Evolutionary conservation across 2,113 vertebrate species (phyloP).

Genomic region (Hystrix cristata): DNA sequence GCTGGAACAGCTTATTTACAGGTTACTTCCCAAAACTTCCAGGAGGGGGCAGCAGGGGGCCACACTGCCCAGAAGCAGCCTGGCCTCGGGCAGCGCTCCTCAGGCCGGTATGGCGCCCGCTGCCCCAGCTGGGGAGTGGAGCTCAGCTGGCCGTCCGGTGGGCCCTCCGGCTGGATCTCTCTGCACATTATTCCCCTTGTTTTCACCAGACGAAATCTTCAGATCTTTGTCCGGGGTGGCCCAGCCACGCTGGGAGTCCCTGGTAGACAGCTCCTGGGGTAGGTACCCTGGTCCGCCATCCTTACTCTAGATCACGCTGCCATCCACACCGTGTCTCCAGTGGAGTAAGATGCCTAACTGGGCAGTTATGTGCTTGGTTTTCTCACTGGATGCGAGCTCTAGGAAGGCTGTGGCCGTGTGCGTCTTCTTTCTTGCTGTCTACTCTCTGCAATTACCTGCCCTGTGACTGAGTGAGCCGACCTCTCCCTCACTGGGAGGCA

Average conservation of each 20-base stretch:
- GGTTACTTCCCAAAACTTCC: conserved; percentile 50
- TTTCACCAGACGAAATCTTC: neutral
- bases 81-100: accelerated
- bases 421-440: neutral
- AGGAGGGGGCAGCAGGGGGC: conserved; percentile 77
- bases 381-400: neutral
- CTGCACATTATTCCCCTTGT: neutral
- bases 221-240: neutral
- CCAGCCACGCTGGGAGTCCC: neutral
- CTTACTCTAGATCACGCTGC: neutral
- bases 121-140: neutral
- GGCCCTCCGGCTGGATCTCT: neutral
- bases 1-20: neutral
- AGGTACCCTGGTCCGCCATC: neutral
- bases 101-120: neutral
- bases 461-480: neutral
- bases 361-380: neutral
- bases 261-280: neutral
- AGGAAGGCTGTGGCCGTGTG: neutral
- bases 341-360: neutral
- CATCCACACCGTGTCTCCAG: neutral
- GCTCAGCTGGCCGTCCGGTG: neutral
- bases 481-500: neutral
- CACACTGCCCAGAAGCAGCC: neutral
- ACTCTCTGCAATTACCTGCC: neutral